Percentiles rank a stretch among this genome's conserved stretches.
Conservation (phyloP, 2,888 invertebrate species). For the Brachylomia viminalis region DNA sequence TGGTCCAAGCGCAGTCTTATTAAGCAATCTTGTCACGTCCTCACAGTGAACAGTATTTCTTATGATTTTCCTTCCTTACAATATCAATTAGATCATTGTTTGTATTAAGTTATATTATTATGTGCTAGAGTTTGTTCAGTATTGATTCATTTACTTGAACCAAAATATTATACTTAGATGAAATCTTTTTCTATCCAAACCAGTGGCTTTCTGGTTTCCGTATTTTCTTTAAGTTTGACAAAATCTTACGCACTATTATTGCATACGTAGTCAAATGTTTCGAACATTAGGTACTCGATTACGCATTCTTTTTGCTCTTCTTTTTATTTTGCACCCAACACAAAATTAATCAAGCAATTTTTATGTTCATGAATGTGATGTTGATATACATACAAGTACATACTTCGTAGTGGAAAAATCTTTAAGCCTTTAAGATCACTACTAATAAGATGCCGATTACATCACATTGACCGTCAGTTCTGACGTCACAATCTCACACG, state of each 20-base stretch:
- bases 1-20: slow-evolving; percentile 35
- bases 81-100: slow-evolving; percentile 20
- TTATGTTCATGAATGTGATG: not conserved
- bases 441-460: slow-evolving; percentile 39
- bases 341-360: slow-evolving; percentile 2
- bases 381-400: not conserved
- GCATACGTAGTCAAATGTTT: not conserved
- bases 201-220: not conserved
- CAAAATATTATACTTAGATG: not conserved
- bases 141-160: not conserved
- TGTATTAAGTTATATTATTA: too few relatives aligned
- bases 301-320: not conserved
- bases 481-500: slow-evolving; percentile 53
- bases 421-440: slow-evolving; percentile 13
- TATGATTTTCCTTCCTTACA: slow-evolving; percentile 38
- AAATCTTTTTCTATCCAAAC: not conserved
- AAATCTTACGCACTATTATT: not conserved
- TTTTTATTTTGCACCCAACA: not conserved
- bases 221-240: not conserved
- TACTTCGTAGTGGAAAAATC: slow-evolving; percentile 26
- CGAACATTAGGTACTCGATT: not conserved
- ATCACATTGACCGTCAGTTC: slow-evolving; percentile 34
- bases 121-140: slow-evolving; percentile 1
- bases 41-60: slow-evolving; percentile 33
- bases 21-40: slow-evolving; percentile 49